Conservation (phyloP, 2,888 invertebrate genomes). For the Palloptera scutellata region DNA sequence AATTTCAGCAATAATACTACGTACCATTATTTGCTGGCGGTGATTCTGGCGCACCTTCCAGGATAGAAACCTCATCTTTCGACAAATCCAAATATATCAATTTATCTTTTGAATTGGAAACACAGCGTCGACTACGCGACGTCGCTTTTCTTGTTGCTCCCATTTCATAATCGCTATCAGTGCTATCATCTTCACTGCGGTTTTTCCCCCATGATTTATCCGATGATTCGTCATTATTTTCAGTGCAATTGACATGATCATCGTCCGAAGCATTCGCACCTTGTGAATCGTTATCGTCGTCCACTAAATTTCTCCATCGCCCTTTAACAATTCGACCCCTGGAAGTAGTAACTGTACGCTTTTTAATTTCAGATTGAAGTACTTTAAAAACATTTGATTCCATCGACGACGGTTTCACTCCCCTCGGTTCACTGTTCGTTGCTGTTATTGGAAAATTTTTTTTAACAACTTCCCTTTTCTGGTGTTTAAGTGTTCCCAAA, state of each 20-base stretch:
- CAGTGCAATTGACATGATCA: conserved; percentile 49
- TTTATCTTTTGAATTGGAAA: conserved; percentile 28
- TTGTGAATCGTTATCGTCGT: conserved; percentile 46
- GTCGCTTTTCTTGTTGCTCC: conserved; percentile 5
- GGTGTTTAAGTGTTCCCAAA: conserved; percentile 34
- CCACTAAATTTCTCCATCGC: conserved; percentile 48
- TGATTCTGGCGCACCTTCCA: conserved; percentile 40
- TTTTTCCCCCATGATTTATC: conserved; percentile 32
- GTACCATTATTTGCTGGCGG: conserved; percentile 49
- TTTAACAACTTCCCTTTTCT: background rate
- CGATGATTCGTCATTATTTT: conserved; percentile 20
- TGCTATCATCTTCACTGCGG: conserved; percentile 9
- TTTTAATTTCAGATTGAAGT: conserved; percentile 36
- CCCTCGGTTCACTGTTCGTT: conserved; percentile 6
- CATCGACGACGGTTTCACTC: conserved; percentile 1
- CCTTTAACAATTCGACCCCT: conserved; percentile 40
- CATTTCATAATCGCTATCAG: conserved; percentile 22
- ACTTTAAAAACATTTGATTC: conserved; percentile 16
- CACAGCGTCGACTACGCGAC: background rate
- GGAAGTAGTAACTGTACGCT: conserved; percentile 16
- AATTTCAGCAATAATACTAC: background rate
- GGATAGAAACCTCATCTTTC: conserved; percentile 53
- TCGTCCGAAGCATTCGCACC: conserved; percentile 52
- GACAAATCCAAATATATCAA: conserved; percentile 59
- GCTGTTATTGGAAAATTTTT: conserved; percentile 21